Evolutionary conservation across 1,140 invertebrate genomes (phyloP), one percentile per base, ranked within the genome.

Genomic region (Drosophila rhopaloa): DNA sequence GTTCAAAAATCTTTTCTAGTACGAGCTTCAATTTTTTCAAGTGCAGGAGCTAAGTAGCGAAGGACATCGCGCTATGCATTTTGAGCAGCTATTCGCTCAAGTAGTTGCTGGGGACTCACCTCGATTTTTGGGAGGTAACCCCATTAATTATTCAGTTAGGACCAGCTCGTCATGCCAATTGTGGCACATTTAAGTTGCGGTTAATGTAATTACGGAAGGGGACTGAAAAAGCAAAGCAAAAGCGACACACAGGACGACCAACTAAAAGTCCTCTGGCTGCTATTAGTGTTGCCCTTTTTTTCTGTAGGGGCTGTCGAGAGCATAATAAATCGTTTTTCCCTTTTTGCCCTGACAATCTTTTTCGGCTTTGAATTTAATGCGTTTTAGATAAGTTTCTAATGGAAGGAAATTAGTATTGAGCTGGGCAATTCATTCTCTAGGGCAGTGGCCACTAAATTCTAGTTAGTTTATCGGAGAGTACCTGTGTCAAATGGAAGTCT

Each of bases 71-170:
- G 59, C 65, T 60, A 86, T 81, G 82, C 66, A 62, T 74, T 79
- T 86, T 86, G 82, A 81, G 71, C 84, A 86, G 77, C 77, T 76
- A 84, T 84, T 77, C 62, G 66, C 53, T 63, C 50, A 59, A 83
- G 65, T 73, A 74, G 77, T 78, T 72, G 46, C 43, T 58, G 35
- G 55, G 48, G 61, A 75, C 58, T 50, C 35, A 65, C 73, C 66
- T 79, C 44, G 27, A 51, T 41, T 62, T 14, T 24, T 44, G 24
- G 24, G 9, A 35, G 66, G 66, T 32, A 47, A 19, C 65, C 53
- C 51, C 37, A 89, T 88, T 88, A 88, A 88, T 83, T 88, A 88
- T 88, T 88, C 80, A 88, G 81, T 75, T 79, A 53, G 73, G 56
- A 60, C 53, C 59, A 56, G 59, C 67, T 77, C 67, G 66, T 80